A percentile compares a stretch with the other conserved stretches of the same genome.
Conservation (phyloP, 2,888 invertebrate species). For the Argyresthia albistria region DNA sequence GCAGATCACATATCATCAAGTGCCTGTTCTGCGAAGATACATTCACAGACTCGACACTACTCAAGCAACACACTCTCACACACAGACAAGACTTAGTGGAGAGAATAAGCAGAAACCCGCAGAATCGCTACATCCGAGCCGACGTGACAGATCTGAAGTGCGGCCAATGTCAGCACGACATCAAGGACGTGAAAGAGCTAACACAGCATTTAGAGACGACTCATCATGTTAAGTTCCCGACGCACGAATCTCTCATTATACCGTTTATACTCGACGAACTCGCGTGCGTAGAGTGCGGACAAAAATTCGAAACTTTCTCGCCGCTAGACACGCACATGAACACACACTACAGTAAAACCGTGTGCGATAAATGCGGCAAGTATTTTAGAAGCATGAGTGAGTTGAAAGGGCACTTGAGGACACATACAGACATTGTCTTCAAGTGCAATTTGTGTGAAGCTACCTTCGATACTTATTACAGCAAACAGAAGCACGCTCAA, state of each 20-base stretch:
- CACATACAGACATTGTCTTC: not conserved
- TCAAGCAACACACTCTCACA: conserved; percentile 1
- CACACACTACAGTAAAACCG: conserved; percentile 4
- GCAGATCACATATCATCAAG: conserved; percentile 3
- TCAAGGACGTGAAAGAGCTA: not conserved
- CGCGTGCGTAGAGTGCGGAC: conserved; percentile 1
- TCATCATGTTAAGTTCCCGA: not conserved
- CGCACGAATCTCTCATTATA: not conserved
- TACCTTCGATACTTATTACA: conserved; percentile 1
- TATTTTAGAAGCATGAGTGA: conserved; percentile 1
- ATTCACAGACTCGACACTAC: not conserved
- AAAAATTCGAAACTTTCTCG: not conserved
- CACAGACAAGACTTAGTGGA: not conserved
- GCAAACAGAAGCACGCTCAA: conserved; percentile 1
- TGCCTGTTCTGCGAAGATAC: conserved; percentile 7
- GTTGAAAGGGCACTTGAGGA: conserved; percentile 1
- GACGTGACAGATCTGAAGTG: conserved; percentile 6
- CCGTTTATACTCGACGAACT: not conserved
- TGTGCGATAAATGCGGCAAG: conserved; percentile 6
- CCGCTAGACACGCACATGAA: conserved; percentile 7
- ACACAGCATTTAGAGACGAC: not conserved
- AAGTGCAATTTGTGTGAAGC: conserved; percentile 3
- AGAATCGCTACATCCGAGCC: conserved; percentile 2
- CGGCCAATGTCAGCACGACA: not conserved
- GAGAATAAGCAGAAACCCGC: conserved; percentile 1